Evolutionary conservation across 2,113 vertebrate species (phyloP), one percentile per base, ranked within the genome.

Genomic region (Anser brachyrhynchus): DNA sequence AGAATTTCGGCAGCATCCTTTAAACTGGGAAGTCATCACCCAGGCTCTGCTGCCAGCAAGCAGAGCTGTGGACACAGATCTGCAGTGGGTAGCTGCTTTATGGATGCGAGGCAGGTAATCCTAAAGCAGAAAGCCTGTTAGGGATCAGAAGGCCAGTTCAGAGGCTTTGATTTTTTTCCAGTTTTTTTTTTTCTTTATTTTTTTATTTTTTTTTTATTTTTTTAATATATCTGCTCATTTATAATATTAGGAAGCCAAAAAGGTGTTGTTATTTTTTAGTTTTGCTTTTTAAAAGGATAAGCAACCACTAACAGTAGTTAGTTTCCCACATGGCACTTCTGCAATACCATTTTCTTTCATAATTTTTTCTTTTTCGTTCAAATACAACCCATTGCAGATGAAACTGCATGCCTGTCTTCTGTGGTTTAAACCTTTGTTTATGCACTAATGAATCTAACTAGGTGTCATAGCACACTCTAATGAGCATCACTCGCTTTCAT

Each of bases 381-480:
- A 31, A 59, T 65, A 61, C 9, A 92, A 39, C 19, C 65, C 72
- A 70, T 4, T 90, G 80, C 52, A 92, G 43, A 90, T 87, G 66
- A 82, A 95, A 91, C 62, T 71, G 3, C 15, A 9, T 1, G 3
- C 12, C 43, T 44, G 13, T 85, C 72, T 94, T 93, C 89, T 91
- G 49, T 1, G 4, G 70, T 72, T 95, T 88, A 91, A 94, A 76
- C 67, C 66, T 90, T 74, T 88, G 69, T 83, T 88, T 93, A 78
- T 84, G 82, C 87, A 75, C 81, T 97, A 93, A 96, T 91, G 95
- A 92, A 79, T 91, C 72, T 93, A 93, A 87, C 67, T 54, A 65
- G 20, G 83, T 94, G 86, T 93, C 92, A 92, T 35, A 92, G 95
- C 39, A 80, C 59, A 69, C 76, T 87, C 71, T 97, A 96, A 97